These are phyloP conservation scores for Dufourea novaeangliae DNA, from an alignment of 1,140 invertebrate genomes.

Conservation along the genomic window DNA sequence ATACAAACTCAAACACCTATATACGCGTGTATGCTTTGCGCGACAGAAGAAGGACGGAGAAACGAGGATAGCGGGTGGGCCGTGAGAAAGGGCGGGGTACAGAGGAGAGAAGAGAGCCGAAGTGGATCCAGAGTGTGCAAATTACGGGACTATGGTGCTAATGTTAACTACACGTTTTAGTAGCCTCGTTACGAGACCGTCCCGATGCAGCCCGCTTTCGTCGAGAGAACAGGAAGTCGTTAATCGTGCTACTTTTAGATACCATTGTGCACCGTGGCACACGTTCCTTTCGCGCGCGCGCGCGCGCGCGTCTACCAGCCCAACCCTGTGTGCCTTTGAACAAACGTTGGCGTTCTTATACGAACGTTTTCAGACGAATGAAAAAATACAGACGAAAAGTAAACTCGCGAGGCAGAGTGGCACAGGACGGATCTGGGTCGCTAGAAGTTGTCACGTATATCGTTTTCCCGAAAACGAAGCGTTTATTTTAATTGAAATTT, in stretches of 20 bases:
- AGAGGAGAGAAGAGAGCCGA: conserved; percentile 1
- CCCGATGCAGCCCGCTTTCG: conserved; percentile 38
- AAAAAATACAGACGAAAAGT: neutral
- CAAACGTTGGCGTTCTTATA: neutral
- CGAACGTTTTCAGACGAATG: neutral
- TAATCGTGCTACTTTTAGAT: conserved; percentile 56
- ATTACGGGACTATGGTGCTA: conserved; percentile 71
- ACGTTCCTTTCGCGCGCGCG: conserved; percentile 29
- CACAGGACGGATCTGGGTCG: neutral
- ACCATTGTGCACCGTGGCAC: conserved; percentile 18
- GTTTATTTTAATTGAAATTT: neutral
- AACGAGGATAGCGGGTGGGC: neutral
- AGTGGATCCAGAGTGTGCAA: conserved; percentile 69
- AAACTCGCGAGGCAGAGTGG: neutral
- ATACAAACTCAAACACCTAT: neutral
- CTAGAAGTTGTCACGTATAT: neutral
- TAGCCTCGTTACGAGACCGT: conserved; percentile 54
- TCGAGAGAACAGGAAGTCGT: conserved; percentile 41
- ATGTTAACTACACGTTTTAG: conserved; percentile 75
- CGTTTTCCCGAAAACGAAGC: no score
- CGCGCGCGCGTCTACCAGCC: neutral
- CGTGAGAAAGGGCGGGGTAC: neutral
- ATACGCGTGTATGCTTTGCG: neutral
- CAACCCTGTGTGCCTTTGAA: conserved; percentile 37
- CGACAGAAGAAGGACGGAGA: neutral